A percentile compares a stretch with the other conserved stretches of the same genome.
Evolutionary conservation across 2,888 invertebrate species (phyloP).

Genomic region (Drosophila monieri): DNA sequence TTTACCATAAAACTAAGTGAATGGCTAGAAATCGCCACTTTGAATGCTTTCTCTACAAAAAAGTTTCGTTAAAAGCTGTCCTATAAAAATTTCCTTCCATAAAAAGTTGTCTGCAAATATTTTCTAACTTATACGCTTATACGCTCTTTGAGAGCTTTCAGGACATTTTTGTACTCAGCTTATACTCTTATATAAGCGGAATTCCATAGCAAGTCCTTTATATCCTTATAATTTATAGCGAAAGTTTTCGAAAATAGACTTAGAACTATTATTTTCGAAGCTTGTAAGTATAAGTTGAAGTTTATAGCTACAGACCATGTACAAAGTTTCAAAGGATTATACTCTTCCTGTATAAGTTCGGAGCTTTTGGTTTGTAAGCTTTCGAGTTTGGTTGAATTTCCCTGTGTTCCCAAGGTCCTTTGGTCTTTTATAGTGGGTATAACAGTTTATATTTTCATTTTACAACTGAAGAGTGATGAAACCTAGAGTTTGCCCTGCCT

Average conservation of each 20-base stretch:
- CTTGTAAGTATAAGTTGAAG: not conserved
- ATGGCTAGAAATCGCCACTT: not conserved
- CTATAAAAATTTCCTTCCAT: not conserved
- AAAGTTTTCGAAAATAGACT: not conserved
- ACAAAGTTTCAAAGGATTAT: not conserved
- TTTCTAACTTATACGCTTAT: not conserved
- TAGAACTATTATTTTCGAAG: not conserved
- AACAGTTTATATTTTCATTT: not conserved
- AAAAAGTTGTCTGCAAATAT: not conserved
- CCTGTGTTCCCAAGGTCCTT: not conserved
- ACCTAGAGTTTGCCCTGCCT: not conserved
- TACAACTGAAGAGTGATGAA: not conserved
- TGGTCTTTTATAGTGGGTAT: not conserved
- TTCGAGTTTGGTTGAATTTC: not conserved
- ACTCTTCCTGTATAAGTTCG: no score
- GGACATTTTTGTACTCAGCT: not conserved
- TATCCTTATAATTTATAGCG: not conserved
- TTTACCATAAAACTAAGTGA: not conserved
- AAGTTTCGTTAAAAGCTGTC: not conserved
- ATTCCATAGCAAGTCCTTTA: not conserved
- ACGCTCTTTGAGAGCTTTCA: slow-evolving; percentile 9
- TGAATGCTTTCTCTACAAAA: slow-evolving; percentile 4
- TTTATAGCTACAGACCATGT: not conserved
- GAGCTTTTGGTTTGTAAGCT: not conserved
- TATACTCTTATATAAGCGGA: not conserved